These are phyloP conservation scores for Nasonia giraulti DNA, from an alignment of 1,140 invertebrate genomes.

Conservation along the genomic window DNA sequence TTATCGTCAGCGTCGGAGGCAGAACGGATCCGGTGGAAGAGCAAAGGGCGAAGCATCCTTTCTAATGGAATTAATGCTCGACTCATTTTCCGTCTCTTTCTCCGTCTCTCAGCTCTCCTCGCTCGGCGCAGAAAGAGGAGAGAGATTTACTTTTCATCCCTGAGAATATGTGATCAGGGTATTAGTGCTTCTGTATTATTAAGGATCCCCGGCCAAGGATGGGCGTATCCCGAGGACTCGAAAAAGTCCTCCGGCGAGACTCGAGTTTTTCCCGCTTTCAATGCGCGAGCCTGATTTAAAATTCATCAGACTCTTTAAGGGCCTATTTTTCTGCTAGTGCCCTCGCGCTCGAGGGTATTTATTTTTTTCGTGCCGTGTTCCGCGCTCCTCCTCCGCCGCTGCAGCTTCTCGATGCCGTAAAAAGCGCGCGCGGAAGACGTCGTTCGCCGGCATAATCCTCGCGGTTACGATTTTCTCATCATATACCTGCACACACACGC, in stretches of 20 bases:
- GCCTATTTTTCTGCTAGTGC: conserved; percentile 71
- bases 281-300: conserved; percentile 73
- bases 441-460: background rate
- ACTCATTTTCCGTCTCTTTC: conserved; percentile 28
- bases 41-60: conserved; percentile 61
- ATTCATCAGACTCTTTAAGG: conserved; percentile 75
- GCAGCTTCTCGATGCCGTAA: background rate
- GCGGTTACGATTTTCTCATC: conserved; percentile 30
- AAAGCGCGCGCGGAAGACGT: background rate
- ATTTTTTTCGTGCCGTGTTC: conserved; percentile 60
- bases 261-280: conserved; percentile 68
- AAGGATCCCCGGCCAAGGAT: conserved; percentile 59
- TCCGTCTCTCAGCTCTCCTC: background rate
- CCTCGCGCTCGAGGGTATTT: conserved; percentile 66
- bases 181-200: conserved; percentile 73
- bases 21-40: conserved; percentile 54
- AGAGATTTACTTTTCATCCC: conserved; percentile 71
- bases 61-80: conserved; percentile 70
- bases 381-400: background rate
- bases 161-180: conserved; percentile 74
- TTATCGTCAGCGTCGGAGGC: background rate
- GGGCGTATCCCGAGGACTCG: conserved; percentile 37
- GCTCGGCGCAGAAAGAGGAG: background rate
- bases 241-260: conserved; percentile 69
- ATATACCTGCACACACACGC: background rate